Evolutionary conservation across 2,113 vertebrate species (phyloP).

Genomic region (Lepus americanus): DNA sequence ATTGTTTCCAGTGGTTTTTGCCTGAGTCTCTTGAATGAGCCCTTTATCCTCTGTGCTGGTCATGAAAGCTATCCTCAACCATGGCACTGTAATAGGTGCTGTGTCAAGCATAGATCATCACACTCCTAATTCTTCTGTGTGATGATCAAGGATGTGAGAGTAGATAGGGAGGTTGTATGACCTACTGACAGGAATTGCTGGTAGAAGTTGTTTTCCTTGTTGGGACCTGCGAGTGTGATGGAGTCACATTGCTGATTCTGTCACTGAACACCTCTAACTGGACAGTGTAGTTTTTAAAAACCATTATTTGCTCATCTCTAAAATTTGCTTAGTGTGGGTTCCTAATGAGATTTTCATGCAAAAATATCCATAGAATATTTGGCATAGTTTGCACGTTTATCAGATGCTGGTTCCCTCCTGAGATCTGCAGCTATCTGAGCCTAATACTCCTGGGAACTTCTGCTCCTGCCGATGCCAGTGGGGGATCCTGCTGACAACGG

Average conservation of each 20-base stretch:
- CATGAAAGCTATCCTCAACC: not conserved
- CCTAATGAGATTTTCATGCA: not conserved
- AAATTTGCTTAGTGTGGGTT: not conserved
- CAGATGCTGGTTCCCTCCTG: not conserved
- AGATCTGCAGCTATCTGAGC: not conserved
- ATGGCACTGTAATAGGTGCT: not conserved
- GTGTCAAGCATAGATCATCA: not conserved
- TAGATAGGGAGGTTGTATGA: not conserved
- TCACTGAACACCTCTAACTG: not conserved
- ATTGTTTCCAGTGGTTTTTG: not conserved
- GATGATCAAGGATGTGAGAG: not conserved
- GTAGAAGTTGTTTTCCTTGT: not conserved
- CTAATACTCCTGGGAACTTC: not conserved
- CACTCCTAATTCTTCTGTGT: not conserved
- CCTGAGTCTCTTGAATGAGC: not conserved
- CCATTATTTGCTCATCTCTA: not conserved
- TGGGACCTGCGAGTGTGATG: not conserved
- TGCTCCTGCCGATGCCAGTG: not conserved
- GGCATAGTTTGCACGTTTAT: not conserved
- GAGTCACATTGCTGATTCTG: not conserved
- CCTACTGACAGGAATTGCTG: not conserved
- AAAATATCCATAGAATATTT: not conserved
- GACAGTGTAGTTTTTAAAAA: constrained; percentile 31
- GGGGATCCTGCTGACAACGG: not conserved
- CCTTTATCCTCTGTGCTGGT: not conserved